These are phyloP conservation scores for Menura novaehollandiae DNA, from an alignment of 2,113 vertebrate genomes.

Conservation along the genomic window DNA sequence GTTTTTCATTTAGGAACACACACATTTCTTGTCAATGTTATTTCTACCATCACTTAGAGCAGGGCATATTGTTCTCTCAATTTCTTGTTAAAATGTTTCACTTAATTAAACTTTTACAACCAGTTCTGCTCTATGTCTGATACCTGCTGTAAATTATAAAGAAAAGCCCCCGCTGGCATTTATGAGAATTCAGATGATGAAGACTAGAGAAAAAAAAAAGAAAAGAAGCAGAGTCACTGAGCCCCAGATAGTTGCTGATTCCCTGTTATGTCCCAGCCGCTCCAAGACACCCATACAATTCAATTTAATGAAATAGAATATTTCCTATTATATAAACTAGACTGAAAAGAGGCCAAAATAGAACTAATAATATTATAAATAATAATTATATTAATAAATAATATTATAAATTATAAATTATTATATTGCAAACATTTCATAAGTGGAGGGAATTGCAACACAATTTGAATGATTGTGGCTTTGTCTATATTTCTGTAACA, in stretches of 20 bases:
- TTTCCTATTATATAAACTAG: background rate
- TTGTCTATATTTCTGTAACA: background rate
- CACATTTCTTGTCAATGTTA: conserved; percentile 66
- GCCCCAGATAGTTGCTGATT: background rate
- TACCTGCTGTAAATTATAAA: conserved; percentile 52
- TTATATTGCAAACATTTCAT: background rate
- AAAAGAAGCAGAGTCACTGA: background rate
- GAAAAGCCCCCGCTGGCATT: conserved; percentile 17
- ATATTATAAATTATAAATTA: background rate
- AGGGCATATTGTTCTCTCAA: conserved; percentile 74
- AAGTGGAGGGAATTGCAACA: background rate
- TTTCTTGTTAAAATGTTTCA: conserved; percentile 77
- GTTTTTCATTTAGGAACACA: conserved; percentile 65
- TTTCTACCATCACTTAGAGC: conserved; percentile 62
- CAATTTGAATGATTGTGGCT: background rate
- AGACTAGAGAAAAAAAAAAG: background rate
- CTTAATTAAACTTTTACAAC: conserved; percentile 78
- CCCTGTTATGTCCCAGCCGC: background rate
- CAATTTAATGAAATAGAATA: background rate
- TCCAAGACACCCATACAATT: no score
- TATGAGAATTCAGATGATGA: conserved; percentile 38
- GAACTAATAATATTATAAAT: background rate
- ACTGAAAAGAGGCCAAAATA: background rate
- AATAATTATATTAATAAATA: no score
- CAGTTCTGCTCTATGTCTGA: conserved; percentile 70